Evolutionary conservation across 2,113 vertebrate species (phyloP).

Genomic region (Microcebus lehilahytsara): DNA sequence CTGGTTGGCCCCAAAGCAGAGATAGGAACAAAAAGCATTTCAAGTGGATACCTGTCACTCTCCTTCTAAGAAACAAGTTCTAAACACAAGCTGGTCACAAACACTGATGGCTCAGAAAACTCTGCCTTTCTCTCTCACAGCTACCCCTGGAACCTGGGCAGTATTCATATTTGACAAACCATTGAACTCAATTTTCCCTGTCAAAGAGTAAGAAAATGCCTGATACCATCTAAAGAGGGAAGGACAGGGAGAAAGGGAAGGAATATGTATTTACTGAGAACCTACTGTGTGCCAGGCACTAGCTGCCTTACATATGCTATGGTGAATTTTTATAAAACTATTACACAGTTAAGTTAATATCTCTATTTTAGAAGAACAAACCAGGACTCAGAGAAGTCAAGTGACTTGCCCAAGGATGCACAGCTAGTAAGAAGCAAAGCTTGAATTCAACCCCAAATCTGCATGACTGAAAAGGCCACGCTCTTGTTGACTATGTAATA

Average conservation of each 20-base stretch:
- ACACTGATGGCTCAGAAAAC: background rate
- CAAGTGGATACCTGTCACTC: background rate
- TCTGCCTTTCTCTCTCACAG: background rate
- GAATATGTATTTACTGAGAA: background rate
- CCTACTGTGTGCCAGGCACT: background rate
- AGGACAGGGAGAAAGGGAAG: background rate
- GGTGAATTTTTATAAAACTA: background rate
- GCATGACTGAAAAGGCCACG: background rate
- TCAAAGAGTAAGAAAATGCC: background rate
- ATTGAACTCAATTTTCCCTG: background rate
- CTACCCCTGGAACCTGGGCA: background rate
- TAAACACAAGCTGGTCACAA: background rate
- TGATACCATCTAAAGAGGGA: background rate
- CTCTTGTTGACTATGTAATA: background rate
- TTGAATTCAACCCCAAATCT: background rate
- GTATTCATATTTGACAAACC: background rate
- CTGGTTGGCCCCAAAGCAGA: background rate
- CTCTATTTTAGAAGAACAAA: background rate
- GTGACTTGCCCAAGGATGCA: slow-evolving; percentile 2
- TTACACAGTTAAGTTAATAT: background rate
- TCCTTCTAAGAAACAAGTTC: slow-evolving; percentile 7
- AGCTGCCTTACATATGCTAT: background rate
- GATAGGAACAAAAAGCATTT: background rate
- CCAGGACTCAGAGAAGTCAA: slow-evolving; percentile 20
- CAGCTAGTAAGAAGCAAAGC: background rate